Evolutionary conservation across 2,797 vertebrate genomes (phyloP), one percentile per base, ranked within the genome.

Genomic region (Epinephelus awoara): DNA sequence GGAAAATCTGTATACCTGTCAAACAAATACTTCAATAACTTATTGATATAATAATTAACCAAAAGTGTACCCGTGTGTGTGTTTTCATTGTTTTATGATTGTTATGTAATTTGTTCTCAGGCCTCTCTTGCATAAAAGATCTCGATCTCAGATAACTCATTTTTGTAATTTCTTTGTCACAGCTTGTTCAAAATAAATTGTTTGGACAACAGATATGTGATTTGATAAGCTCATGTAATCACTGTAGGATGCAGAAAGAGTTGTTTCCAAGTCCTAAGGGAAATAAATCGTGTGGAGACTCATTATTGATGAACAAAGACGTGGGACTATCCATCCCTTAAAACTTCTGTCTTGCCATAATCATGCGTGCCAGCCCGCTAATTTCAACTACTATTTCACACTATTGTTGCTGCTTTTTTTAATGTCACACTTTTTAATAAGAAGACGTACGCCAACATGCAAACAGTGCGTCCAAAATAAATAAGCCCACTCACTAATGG

Each of bases 391-490:
- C 21, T 59, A 12, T 23, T 21, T 14, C n/a, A 25, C 61, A 52
- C 19, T 56, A 3, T 54, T 15, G 11, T 58, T 18, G 14, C 27
- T 34, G 23, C 44, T 59, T 55, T 69, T 54, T 63, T 44, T 27
- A 34, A 54, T 47, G 34, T 61, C 27, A n/a, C 66, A 68, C 40
- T 55, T 65, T 42, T 55, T 57, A 19, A 34, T 15, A 23, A 63
- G 14, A 34, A 25, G 1, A 42, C 19, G 42, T 49, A 40, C 52
- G 46, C 25, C 49, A 70, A 17, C 17, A 29, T 44, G 19, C 40
- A 40, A 59, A 52, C 2, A 73, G 13, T 64, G 38, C 19, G 49
- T 64, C 38, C 44, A 47, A 59, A 72, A 27, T 63, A 27, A 58
- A 72, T 8, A 15, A 34, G 6, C 21, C 52, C 38, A 40, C 46